These are phyloP conservation scores for Eurytoma adleriae DNA, from an alignment of 2,888 invertebrate genomes.

Conservation along the genomic window DNA sequence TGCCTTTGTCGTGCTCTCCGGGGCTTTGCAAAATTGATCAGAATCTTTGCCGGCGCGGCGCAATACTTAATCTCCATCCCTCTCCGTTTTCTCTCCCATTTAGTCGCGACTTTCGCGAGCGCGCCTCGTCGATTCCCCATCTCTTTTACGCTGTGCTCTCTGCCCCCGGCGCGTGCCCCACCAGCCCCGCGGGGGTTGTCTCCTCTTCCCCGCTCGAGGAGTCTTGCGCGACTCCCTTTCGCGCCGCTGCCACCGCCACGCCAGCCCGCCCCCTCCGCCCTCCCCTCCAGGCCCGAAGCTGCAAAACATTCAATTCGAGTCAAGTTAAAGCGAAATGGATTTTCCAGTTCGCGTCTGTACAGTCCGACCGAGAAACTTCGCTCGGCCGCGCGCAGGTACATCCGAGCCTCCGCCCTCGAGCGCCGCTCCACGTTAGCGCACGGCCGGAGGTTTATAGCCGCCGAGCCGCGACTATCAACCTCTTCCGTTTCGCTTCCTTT, in stretches of 20 bases:
- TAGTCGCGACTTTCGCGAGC: no score
- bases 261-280: conserved; percentile 61
- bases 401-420: no score
- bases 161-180: conserved; percentile 39
- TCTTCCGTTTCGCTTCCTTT: no score
- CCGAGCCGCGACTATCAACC: no score
- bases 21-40: conserved; percentile 49
- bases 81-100: conserved; percentile 28
- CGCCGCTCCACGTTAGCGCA: no score
- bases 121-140: no score
- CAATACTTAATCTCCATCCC: conserved; percentile 48
- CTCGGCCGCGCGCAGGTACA: background rate
- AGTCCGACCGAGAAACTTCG: conserved; percentile 56
- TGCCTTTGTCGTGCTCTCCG: background rate
- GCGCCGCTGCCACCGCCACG: background rate
- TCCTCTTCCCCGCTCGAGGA: conserved; percentile 67
- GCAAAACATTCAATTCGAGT: conserved; percentile 81
- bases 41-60: conserved; percentile 20
- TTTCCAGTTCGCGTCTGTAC: conserved; percentile 76
- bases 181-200: conserved; percentile 51
- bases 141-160: background rate
- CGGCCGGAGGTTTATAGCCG: no score
- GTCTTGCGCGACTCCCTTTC: conserved; percentile 58
- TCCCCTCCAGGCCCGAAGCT: conserved; percentile 71
- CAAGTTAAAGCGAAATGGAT: conserved; percentile 81